A percentile compares a stretch with the other conserved stretches of the same genome.
Conservation (phyloP, 2,797 vertebrate species). For the Knipowitschia caucasica region DNA sequence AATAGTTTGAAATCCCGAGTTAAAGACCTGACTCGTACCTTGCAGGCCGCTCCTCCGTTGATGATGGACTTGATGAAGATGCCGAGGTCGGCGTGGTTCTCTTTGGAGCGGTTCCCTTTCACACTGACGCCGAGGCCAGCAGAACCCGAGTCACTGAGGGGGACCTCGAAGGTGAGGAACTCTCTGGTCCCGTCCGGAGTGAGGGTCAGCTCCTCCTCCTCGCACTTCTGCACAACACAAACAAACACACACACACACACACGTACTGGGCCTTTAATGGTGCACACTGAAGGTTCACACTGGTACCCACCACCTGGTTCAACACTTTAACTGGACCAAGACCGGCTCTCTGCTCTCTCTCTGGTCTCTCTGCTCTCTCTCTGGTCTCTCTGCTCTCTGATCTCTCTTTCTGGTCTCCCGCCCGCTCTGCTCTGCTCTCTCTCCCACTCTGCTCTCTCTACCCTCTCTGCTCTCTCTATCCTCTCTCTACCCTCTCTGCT, state of each 20-base stretch:
- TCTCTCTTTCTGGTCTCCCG: too few species aligned
- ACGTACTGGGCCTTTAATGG: too few species aligned
- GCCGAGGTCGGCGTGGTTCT: slow-evolving; percentile 93
- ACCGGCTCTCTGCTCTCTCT: too few species aligned
- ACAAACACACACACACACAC: too few species aligned
- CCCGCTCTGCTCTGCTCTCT: neutral
- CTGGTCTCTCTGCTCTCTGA: too few species aligned
- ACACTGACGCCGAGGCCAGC: slow-evolving; percentile 95
- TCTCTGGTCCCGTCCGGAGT: slow-evolving; percentile 93
- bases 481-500: too few species aligned
- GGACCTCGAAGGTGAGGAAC: slow-evolving; percentile 95
- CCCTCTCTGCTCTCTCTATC: neutral
- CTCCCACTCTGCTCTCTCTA: neutral
- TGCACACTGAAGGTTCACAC: too few species aligned
- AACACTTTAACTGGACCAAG: too few species aligned
- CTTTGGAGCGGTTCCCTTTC: slow-evolving; percentile 95
- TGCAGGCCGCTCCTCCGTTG: slow-evolving; percentile 94
- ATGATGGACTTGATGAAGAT: slow-evolving; percentile 99
- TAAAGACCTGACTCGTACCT: slow-evolving; percentile 80
- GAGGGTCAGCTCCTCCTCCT: slow-evolving; percentile 90
- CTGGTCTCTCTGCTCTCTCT: too few species aligned
- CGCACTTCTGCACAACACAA: slow-evolving; percentile 72
- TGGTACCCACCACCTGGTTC: too few species aligned
- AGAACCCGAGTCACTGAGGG: slow-evolving; percentile 93
- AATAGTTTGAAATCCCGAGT: too few species aligned